phyloP scores from a whole-genome alignment of 1,140 invertebrate species.

The Drosophila oshimai region DNA sequence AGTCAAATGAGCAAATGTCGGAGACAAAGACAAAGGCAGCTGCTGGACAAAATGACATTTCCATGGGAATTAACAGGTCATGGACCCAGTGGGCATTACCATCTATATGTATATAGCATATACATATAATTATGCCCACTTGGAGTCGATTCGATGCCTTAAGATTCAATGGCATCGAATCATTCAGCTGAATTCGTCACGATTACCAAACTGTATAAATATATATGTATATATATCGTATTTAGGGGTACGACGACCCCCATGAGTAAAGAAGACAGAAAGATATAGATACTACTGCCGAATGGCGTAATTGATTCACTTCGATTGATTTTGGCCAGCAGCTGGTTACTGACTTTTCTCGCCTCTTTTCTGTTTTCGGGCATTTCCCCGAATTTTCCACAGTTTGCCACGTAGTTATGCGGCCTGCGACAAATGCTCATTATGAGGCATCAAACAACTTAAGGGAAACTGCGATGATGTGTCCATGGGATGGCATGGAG shows the following conservation, averaged over 20 bases:
- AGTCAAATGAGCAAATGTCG: slow-evolving; percentile 12
- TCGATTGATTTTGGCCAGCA: slow-evolving; percentile 65
- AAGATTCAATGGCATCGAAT: slow-evolving; percentile 30
- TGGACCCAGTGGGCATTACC: slow-evolving; percentile 35
- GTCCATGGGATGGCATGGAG: too few relatives aligned
- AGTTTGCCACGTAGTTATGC: slow-evolving; percentile 37
- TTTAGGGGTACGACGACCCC: background rate
- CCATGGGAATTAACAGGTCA: slow-evolving; percentile 69
- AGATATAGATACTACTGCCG: slow-evolving; percentile 15
- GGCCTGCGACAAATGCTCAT: slow-evolving; percentile 48
- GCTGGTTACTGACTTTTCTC: slow-evolving; percentile 33
- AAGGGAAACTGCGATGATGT: slow-evolving; percentile 7
- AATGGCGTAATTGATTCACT: slow-evolving; percentile 74
- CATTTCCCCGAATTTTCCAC: background rate
- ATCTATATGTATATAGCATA: background rate
- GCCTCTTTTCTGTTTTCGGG: background rate
- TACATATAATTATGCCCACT: slow-evolving; percentile 66
- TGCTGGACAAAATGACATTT: slow-evolving; percentile 41
- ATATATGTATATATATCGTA: too few relatives aligned
- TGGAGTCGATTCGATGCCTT: slow-evolving; percentile 28
- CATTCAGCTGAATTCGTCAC: slow-evolving; percentile 63
- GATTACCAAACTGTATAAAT: slow-evolving; percentile 55
- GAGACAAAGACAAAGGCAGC: slow-evolving; percentile 10
- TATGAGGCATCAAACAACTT: slow-evolving; percentile 37
- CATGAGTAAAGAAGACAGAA: background rate